A percentile compares a stretch with the other conserved stretches of the same genome.
phyloP scores from a whole-genome alignment of 1,140 invertebrate genomes.

The Arion vulgaris region DNA sequence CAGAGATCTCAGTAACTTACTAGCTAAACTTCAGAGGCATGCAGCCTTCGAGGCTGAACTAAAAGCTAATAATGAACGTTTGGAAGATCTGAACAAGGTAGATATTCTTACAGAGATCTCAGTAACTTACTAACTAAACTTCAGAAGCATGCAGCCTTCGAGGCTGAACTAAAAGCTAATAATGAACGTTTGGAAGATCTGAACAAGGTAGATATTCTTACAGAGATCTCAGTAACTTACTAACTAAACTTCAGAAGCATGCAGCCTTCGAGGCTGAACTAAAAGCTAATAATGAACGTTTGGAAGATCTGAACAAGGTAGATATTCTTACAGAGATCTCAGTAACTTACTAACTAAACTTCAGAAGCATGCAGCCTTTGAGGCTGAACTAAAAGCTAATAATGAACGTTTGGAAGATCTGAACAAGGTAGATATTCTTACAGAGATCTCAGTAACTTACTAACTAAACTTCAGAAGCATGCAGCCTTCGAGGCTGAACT shows the following conservation, averaged over 20 bases:
- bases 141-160: slow-evolving; percentile 98
- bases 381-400: slow-evolving; percentile 94
- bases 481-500: slow-evolving; percentile 97
- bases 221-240: slow-evolving; percentile 90
- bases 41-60: slow-evolving; percentile 97
- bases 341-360: slow-evolving; percentile 93
- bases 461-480: slow-evolving; percentile 95
- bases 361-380: slow-evolving; percentile 98
- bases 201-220: slow-evolving; percentile 84
- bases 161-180: slow-evolving; percentile 94
- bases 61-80: slow-evolving; percentile 93
- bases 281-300: slow-evolving; percentile 93
- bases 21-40: slow-evolving; percentile 95
- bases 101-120: slow-evolving; percentile 86
- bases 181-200: slow-evolving; percentile 93
- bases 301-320: slow-evolving; percentile 88
- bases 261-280: slow-evolving; percentile 97
- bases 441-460: slow-evolving; percentile 90
- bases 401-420: slow-evolving; percentile 93
- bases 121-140: slow-evolving; percentile 93
- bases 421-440: slow-evolving; percentile 84
- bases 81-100: slow-evolving; percentile 88
- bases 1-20: slow-evolving; percentile 90
- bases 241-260: slow-evolving; percentile 95
- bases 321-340: slow-evolving; percentile 86